These are phyloP conservation scores for Parnassius apollo DNA, from an alignment of 2,888 invertebrate species.

Conservation along the genomic window DNA sequence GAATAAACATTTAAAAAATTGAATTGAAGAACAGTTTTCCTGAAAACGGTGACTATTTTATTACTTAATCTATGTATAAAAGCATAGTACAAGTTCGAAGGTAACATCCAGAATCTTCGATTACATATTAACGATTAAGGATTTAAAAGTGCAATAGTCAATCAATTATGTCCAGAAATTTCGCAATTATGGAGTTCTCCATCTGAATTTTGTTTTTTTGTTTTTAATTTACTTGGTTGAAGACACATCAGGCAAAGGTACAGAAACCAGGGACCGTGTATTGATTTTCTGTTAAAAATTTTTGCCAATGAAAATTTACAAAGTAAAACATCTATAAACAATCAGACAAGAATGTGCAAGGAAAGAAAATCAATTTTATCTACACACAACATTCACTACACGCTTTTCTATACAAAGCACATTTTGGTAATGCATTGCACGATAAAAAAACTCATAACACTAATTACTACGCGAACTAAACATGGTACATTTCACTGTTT, in stretches of 20 bases:
- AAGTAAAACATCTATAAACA: conserved; percentile 11
- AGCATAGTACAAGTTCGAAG: too few species aligned
- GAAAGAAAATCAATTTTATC: conserved; percentile 29
- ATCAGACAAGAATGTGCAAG: conserved; percentile 21
- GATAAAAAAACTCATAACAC: conserved; percentile 37
- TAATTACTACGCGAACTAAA: conserved; percentile 41
- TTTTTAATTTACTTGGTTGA: neutral
- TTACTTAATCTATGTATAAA: too few species aligned
- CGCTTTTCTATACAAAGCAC: conserved; percentile 43
- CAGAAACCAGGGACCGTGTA: conserved; percentile 4
- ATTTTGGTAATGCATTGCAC: conserved; percentile 45
- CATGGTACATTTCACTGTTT: conserved; percentile 47
- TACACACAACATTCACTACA: conserved; percentile 56
- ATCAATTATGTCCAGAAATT: neutral
- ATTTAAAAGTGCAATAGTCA: too few species aligned
- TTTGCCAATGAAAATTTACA: neutral
- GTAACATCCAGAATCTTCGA: too few species aligned
- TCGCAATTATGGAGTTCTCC: conserved; percentile 21
- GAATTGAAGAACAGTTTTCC: too few species aligned
- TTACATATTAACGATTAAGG: too few species aligned
- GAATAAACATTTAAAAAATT: too few species aligned
- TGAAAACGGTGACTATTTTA: too few species aligned
- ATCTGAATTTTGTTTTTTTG: conserved; percentile 6
- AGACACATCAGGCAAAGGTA: conserved; percentile 19
- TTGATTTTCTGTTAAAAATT: conserved; percentile 20